phyloP scores from a whole-genome alignment of 1,140 invertebrate species.

The Lasioglossum baleicum region DNA sequence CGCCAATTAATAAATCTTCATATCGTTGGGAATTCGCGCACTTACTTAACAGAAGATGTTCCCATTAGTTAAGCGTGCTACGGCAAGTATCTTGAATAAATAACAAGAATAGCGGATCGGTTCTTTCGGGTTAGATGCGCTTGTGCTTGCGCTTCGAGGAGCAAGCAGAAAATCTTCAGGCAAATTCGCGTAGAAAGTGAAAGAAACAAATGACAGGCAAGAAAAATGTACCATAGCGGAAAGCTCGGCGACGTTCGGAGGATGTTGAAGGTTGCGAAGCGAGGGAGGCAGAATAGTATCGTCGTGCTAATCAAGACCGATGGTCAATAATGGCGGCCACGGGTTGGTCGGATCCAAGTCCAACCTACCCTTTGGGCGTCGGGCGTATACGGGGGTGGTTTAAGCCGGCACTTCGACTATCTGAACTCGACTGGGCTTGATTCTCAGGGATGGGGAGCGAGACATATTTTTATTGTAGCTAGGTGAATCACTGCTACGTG shows the following conservation, averaged over 20 bases:
- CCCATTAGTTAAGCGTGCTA: not conserved
- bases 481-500: constrained; percentile 70
- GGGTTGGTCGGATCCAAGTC: constrained; percentile 53
- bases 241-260: constrained; percentile 22
- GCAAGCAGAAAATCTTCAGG: not conserved
- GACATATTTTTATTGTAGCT: constrained; percentile 71
- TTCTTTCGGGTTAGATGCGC: not conserved
- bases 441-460: constrained; percentile 64
- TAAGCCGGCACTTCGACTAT: constrained; percentile 56
- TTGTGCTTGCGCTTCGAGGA: not conserved
- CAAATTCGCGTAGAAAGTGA: not conserved
- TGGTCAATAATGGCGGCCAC: constrained; percentile 69
- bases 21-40: not conserved
- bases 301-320: constrained; percentile 65
- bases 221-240: not conserved
- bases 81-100: not conserved
- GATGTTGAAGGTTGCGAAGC: constrained; percentile 42
- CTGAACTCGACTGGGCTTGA: constrained; percentile 71
- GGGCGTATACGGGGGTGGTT: constrained; percentile 58
- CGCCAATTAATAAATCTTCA: not conserved
- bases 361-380: constrained; percentile 55
- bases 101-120: not conserved
- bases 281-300: constrained; percentile 38
- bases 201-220: constrained; percentile 5
- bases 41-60: not conserved